Evolutionary conservation across 2,113 vertebrate genomes (phyloP).

Genomic region (Istiophorus platypterus): DNA sequence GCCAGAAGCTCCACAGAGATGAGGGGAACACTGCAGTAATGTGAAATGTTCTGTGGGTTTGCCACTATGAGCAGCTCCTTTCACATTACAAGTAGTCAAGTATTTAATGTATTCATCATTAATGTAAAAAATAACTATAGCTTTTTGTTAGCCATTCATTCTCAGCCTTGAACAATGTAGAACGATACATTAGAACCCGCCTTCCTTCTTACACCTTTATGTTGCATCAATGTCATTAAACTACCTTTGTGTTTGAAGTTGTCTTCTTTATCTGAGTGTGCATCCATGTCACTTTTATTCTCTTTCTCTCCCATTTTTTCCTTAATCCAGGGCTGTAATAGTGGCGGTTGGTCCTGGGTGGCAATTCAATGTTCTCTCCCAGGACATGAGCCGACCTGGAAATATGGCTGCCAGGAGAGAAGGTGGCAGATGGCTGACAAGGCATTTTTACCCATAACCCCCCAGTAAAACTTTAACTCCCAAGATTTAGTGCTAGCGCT

Average conservation of each 20-base stretch:
- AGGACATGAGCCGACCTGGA: constrained; percentile 92
- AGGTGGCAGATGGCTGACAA: constrained; percentile 99
- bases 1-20: not conserved
- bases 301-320: constrained; percentile 69
- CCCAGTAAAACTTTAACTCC: constrained; percentile 99
- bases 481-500: constrained; percentile 97
- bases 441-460: constrained; percentile 99
- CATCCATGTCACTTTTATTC: constrained; percentile 77
- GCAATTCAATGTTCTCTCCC: constrained; percentile 86
- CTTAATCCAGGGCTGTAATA: constrained; percentile 85
- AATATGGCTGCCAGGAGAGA: constrained; percentile 98
- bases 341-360: constrained; percentile 91
- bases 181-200: not conserved
- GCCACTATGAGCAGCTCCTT: no score
- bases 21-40: not conserved
- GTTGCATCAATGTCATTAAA: constrained; percentile 33
- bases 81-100: no score
- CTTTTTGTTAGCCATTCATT: not conserved
- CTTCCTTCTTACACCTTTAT: not conserved
- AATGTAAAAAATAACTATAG: not conserved
- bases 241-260: constrained; percentile 12
- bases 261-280: constrained; percentile 18
- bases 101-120: not conserved
- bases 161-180: not conserved
- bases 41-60: no score